Evolutionary conservation across 2,888 invertebrate species (phyloP).

Genomic region (Drosophila borborema): DNA sequence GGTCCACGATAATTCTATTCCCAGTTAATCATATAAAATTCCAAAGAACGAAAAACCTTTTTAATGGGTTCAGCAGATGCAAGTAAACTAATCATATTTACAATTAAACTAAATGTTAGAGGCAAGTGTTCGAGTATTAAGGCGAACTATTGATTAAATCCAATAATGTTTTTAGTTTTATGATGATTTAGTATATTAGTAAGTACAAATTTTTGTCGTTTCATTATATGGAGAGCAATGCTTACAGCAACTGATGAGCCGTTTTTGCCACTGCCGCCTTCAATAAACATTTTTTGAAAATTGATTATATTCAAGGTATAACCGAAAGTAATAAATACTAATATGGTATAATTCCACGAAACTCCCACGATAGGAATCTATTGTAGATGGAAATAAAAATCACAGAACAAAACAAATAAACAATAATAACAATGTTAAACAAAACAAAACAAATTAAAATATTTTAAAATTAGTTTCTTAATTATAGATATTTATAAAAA

Average conservation of each 20-base stretch:
- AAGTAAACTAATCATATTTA: neutral
- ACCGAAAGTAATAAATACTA: slow-evolving; percentile 83
- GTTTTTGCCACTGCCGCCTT: slow-evolving; percentile 97
- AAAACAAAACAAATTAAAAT: slow-evolving; percentile 18
- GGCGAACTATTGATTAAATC: slow-evolving; percentile 10
- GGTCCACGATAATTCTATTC: neutral
- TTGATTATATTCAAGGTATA: slow-evolving; percentile 87
- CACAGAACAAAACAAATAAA: slow-evolving; percentile 52
- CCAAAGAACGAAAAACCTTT: neutral
- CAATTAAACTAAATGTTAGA: neutral
- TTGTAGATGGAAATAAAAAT: slow-evolving; percentile 71
- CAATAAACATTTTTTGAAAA: slow-evolving; percentile 90
- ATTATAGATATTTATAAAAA: slow-evolving; percentile 3
- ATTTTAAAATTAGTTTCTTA: slow-evolving; percentile 4
- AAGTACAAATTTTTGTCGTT: slow-evolving; percentile 27
- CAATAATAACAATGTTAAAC: slow-evolving; percentile 47
- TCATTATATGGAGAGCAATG: slow-evolving; percentile 63
- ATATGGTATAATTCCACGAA: slow-evolving; percentile 83
- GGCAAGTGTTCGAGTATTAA: slow-evolving; percentile 16
- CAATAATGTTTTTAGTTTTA: slow-evolving; percentile 18
- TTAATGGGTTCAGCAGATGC: neutral
- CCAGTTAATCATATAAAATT: neutral
- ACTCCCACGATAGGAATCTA: slow-evolving; percentile 84
- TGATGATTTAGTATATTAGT: slow-evolving; percentile 41
- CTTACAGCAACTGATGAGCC: slow-evolving; percentile 96